phyloP scores from a whole-genome alignment of 2,888 invertebrate genomes.

The Hirtodrosophila cameraria region DNA sequence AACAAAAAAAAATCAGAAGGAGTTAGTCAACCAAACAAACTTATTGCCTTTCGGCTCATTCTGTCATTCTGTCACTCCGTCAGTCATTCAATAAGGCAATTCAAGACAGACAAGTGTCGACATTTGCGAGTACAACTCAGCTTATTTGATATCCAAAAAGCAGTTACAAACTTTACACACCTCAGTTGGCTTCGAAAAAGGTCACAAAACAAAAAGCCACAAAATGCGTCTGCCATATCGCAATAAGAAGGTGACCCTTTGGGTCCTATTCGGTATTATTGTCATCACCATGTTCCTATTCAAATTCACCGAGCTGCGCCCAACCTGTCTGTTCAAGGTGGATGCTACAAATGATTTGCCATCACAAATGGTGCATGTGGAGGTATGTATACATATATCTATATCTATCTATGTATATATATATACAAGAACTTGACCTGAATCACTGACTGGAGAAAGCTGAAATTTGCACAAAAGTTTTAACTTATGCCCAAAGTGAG shows the following conservation, averaged over 20 bases:
- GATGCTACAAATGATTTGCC: slow-evolving; percentile 72
- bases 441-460: too few species aligned
- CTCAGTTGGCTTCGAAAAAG: slow-evolving; percentile 22
- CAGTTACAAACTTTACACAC: slow-evolving; percentile 38
- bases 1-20: too few species aligned
- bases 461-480: too few species aligned
- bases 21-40: not conserved
- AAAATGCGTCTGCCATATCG: slow-evolving; percentile 84
- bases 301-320: slow-evolving; percentile 83
- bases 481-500: too few species aligned
- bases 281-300: slow-evolving; percentile 84
- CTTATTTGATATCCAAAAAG: slow-evolving; percentile 43
- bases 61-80: not conserved
- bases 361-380: slow-evolving; percentile 81
- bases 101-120: slow-evolving; percentile 27
- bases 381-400: slow-evolving; percentile 76
- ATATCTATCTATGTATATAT: not conserved
- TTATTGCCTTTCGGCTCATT: not conserved
- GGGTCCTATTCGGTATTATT: slow-evolving; percentile 83
- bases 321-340: slow-evolving; percentile 83
- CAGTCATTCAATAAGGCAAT: slow-evolving; percentile 16
- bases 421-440: too few species aligned
- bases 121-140: too few species aligned
- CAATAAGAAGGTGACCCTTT: slow-evolving; percentile 83
- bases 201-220: not conserved